Base-by-base conservation (phyloP, 2,888 invertebrate species). In the Heliconius charithonia region DNA sequence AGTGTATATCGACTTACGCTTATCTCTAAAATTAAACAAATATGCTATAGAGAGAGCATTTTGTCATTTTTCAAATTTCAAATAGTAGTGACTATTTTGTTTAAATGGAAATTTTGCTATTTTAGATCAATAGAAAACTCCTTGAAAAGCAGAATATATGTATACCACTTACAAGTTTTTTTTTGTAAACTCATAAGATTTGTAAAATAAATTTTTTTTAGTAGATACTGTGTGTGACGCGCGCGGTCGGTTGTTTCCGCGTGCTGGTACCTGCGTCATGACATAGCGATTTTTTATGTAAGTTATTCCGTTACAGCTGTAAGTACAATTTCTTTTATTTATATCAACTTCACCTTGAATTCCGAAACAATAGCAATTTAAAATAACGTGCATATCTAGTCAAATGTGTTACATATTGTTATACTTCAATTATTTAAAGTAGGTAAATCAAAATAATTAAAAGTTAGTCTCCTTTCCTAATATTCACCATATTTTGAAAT, bases 321-420 rank as follows among this genome's bases (percentile, higher is more conserved):
- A 32, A 72, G 32, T 59, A 72, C 25, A 59, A 72, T 72, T 32
- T 32, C 59, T 71, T 71, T 71, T 29, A 59, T 59, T 72, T 32
- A 29, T 72, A 59, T 56, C 32, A 32, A 59, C 72, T 56, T 72
- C 59, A 59, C 56, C 72, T 72, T 72, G 59, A 72, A 72, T 32
- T 72, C 13, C n/a, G n/a, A 32, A 51, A 51, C 71, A 71, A 71
- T 69, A 41, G n/a, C 19, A 19, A 41, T 45, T 71, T 51, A 19
- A 51, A 29, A 22, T 56, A 29, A 71, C 71, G 51, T 56, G 29
- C n/a, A 32, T 6, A 0, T 32, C 32, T 2, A 29, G 2, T 69
- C 71, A 19, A 51, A 19, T 19, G 45, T 51, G 51, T 6, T 51
- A 51, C 51, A 51, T 51, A 51, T 51, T 51, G 51, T 51, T 29